Evolutionary conservation across 2,888 invertebrate genomes (phyloP).

Genomic region (Eulithis prunata): DNA sequence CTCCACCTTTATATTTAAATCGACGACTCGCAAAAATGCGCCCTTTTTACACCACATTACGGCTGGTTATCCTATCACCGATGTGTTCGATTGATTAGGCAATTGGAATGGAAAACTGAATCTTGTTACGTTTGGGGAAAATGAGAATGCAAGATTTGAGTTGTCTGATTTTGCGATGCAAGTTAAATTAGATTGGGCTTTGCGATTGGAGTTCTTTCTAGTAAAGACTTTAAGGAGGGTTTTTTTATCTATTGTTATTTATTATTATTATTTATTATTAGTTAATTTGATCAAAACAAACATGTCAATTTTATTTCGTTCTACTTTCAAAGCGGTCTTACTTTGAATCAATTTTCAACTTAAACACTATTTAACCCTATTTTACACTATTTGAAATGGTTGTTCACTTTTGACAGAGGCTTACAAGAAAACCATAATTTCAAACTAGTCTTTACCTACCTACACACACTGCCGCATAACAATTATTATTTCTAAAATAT

Average conservation of each 20-base stretch:
- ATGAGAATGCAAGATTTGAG: slow-evolving; percentile 29
- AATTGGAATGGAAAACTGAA: slow-evolving; percentile 29
- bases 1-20: slow-evolving; percentile 25
- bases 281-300: too few relatives aligned
- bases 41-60: slow-evolving; percentile 25
- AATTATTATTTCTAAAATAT: neutral
- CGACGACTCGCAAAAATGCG: slow-evolving; percentile 26
- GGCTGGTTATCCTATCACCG: slow-evolving; percentile 20
- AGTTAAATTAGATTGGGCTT: slow-evolving; percentile 16
- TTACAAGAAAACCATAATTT: too few relatives aligned
- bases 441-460: too few relatives aligned
- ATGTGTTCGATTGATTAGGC: slow-evolving; percentile 28
- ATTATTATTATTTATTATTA: too few relatives aligned
- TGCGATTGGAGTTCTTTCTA: slow-evolving; percentile 6
- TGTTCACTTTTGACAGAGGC: too few relatives aligned
- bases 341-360: too few relatives aligned
- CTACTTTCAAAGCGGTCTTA: too few relatives aligned
- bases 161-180: slow-evolving; percentile 32
- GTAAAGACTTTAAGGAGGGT: neutral
- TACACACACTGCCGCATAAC: too few relatives aligned
- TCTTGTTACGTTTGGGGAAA: slow-evolving; percentile 29
- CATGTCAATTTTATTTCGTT: too few relatives aligned
- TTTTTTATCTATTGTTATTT: too few relatives aligned
- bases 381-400: too few relatives aligned
- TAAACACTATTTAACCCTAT: too few relatives aligned